phyloP scores from a whole-genome alignment of 2,888 invertebrate species.

The Encarsia formosa region DNA sequence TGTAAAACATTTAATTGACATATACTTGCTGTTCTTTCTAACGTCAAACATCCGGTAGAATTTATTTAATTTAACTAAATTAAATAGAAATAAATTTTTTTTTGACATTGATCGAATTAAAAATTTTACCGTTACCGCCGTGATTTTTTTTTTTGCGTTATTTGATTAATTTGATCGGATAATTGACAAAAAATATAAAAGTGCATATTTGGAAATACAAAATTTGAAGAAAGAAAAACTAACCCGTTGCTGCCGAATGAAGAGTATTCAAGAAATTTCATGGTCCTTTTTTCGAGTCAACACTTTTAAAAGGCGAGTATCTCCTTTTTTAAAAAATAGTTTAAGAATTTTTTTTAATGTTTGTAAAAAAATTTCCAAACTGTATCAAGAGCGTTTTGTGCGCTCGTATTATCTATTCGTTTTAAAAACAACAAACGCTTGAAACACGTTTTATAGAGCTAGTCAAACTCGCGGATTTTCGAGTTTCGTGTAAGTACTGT shows the following conservation, averaged over 20 bases:
- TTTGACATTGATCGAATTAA: too few relatives aligned
- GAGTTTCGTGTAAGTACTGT: slow-evolving; percentile 1
- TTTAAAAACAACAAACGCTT: too few relatives aligned
- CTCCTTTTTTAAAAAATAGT: slow-evolving; percentile 15
- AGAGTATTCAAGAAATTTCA: neutral
- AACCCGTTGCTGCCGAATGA: slow-evolving; percentile 16
- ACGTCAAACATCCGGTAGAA: slow-evolving; percentile 24
- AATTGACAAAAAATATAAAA: slow-evolving; percentile 15
- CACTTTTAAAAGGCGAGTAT: slow-evolving; percentile 29
- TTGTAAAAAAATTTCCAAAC: slow-evolving; percentile 9
- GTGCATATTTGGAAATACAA: slow-evolving; percentile 15
- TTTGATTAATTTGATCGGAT: slow-evolving; percentile 1
- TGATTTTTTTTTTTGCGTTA: slow-evolving; percentile 27
- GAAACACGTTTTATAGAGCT: too few relatives aligned
- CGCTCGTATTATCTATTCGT: too few relatives aligned
- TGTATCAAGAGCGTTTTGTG: too few relatives aligned
- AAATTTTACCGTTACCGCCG: too few relatives aligned
- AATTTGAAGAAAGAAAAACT: too few relatives aligned
- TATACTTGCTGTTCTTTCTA: slow-evolving; percentile 22
- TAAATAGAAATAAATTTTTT: too few relatives aligned
- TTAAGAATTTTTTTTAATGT: too few relatives aligned
- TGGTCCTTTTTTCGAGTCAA: neutral
- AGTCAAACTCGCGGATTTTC: too few relatives aligned
- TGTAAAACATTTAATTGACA: too few relatives aligned
- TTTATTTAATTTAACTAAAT: slow-evolving; percentile 2